These are phyloP conservation scores for Varanus salvator DNA, from an alignment of 2,113 vertebrate genomes.

Conservation along the genomic window DNA sequence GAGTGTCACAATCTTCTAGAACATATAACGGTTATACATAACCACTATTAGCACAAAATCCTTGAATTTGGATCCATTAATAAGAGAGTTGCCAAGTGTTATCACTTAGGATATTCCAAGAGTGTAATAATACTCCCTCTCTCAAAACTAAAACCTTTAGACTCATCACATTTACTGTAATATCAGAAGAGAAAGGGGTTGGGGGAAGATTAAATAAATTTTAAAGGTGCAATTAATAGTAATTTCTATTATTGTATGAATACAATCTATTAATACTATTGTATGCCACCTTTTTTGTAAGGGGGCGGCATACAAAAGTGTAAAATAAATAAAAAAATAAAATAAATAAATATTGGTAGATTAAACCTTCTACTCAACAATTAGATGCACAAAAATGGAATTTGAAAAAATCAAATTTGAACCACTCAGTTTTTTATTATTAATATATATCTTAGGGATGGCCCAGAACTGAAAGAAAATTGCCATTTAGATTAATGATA, in stretches of 20 bases:
- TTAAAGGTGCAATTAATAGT: slow-evolving; percentile 6
- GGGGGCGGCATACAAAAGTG: too few species aligned
- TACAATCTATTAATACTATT: too few species aligned
- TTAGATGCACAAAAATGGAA: slow-evolving; percentile 24
- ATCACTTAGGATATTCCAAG: neutral
- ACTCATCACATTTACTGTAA: slow-evolving; percentile 2
- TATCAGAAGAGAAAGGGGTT: slow-evolving; percentile 6
- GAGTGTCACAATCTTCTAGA: neutral
- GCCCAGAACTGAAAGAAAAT: neutral
- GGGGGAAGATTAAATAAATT: neutral
- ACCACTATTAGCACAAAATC: neutral
- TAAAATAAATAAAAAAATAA: too few species aligned
- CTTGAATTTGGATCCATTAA: neutral
- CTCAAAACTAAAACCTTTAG: neutral
- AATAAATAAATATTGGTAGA: too few species aligned
- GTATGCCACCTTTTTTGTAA: too few species aligned
- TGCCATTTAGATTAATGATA: slow-evolving; percentile 27
- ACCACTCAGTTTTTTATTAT: slow-evolving; percentile 10
- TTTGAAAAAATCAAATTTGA: slow-evolving; percentile 31
- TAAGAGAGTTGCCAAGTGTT: slow-evolving; percentile 15
- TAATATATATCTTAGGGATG: slow-evolving; percentile 33
- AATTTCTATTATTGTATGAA: neutral
- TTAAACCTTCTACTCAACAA: slow-evolving; percentile 12
- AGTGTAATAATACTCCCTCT: neutral
- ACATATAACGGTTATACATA: slow-evolving; percentile 10